Evolutionary conservation across 2,797 vertebrate species (phyloP), one percentile per base, ranked within the genome.

Genomic region (Coluber constrictor): DNA sequence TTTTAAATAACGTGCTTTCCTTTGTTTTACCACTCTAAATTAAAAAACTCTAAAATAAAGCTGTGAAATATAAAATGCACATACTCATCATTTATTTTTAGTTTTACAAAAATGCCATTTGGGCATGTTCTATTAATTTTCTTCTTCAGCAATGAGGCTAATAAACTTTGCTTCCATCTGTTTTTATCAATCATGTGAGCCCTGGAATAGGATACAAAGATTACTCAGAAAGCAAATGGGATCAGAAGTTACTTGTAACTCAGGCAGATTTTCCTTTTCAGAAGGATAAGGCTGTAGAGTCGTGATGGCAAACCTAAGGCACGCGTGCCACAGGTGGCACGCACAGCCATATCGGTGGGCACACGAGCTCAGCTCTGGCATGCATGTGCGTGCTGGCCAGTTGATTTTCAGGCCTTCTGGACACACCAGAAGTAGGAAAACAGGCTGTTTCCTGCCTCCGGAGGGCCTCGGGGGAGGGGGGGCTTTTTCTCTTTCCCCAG

Each of bases 311-410:
- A 57, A 6, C 56, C 56, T 51, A 51, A 51, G 47, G 47, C 7
- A 51, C 6, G 6, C 7, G 47, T 51, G 47, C 47, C 47, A 51
- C 47, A 51, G 47, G 47, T 51, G 47, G 47, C 47, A 51, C 47
- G 1, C 6, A 6, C 6, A 51, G 47, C 6, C 47, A 51, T 51
- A 51, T 51, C 1, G 47, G 47, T 51, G 6, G 47, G 47, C 47
- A 51, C 7, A 0, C 5, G 47, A 51, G 4, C 16, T 57, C 5
- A 57, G 56, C 56, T 18, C 56, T 18, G 15, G 56, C 15, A 18
- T 0, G 1, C 16, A 54, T 54, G 1, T 54, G 9, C 9, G 0
- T 1, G 51, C 51, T 9, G 0, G 51, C 51, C 51, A 54, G 51
- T 9, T 54, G 1, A 54, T 54, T 54, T 54, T 51, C 47, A 51